A percentile compares a stretch with the other conserved stretches of the same genome.
Evolutionary conservation across 2,797 vertebrate genomes (phyloP).

Genomic region (Rousettus madagascariensis): DNA sequence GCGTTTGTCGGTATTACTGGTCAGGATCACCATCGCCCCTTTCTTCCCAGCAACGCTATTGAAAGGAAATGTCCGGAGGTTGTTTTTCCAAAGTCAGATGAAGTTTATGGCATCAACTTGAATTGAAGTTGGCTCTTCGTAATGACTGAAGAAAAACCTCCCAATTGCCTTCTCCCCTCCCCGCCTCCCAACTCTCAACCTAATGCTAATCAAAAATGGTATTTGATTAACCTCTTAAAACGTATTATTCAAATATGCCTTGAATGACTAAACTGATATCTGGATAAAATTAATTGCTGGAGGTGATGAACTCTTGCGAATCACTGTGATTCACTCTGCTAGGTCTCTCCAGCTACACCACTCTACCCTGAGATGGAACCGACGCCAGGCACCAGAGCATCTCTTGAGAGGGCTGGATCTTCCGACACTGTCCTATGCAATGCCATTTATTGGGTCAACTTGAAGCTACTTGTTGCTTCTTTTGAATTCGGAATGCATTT

Average conservation of each 20-base stretch:
- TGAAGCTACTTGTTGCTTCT: neutral
- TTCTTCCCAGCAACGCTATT: neutral
- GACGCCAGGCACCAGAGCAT: neutral
- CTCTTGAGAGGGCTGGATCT: neutral
- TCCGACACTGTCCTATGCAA: neutral
- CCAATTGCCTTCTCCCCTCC: neutral
- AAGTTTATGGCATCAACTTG: neutral
- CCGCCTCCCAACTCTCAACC: neutral
- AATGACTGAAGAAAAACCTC: neutral
- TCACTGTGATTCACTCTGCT: neutral
- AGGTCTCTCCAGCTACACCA: neutral
- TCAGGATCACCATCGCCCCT: neutral
- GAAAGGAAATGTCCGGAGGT: neutral
- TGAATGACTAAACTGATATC: constrained; percentile 41
- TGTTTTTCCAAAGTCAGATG: neutral
- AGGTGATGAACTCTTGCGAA: neutral
- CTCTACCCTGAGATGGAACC: neutral
- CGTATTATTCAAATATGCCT: constrained; percentile 31
- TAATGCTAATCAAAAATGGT: constrained; percentile 48
- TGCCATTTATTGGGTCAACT: neutral
- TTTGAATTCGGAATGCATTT: constrained; percentile 21
- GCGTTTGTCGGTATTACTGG: neutral
- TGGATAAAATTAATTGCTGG: constrained; percentile 40
- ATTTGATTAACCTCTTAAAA: constrained; percentile 66
- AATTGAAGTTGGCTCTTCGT: neutral